Evolutionary conservation across 2,797 vertebrate genomes (phyloP).

Genomic region (Takifugu rubripes): DNA sequence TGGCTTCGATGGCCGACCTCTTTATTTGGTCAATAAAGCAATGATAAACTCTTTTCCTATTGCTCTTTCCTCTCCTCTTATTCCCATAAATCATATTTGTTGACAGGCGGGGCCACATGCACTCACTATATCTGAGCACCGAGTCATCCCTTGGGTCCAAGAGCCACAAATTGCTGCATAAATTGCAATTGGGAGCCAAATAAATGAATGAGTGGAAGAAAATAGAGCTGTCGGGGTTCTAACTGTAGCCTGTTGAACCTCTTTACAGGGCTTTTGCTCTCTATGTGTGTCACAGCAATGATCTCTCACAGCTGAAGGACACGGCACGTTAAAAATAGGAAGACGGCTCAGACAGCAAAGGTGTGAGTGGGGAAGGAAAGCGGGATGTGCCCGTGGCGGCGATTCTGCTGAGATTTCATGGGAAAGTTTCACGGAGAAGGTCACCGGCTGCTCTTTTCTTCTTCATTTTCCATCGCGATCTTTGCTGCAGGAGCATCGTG

Average conservation of each 20-base stretch:
- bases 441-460: not conserved
- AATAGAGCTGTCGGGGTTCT: slow-evolving; percentile 57
- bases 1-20: not conserved
- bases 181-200: slow-evolving; percentile 34
- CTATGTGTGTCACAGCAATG: slow-evolving; percentile 42
- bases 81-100: slow-evolving; percentile 21
- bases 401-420: slow-evolving; percentile 1
- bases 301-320: slow-evolving; percentile 32
- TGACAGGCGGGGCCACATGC: slow-evolving; percentile 17
- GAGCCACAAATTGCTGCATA: slow-evolving; percentile 22
- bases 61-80: slow-evolving; percentile 6
- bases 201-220: slow-evolving; percentile 20
- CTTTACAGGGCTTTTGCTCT: slow-evolving; percentile 33
- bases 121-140: slow-evolving; percentile 15
- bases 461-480: slow-evolving; percentile 6
- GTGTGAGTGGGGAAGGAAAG: slow-evolving; percentile 11
- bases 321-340: slow-evolving; percentile 28
- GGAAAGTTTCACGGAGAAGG: not conserved
- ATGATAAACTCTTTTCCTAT: slow-evolving; percentile 4
- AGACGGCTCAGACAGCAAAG: slow-evolving; percentile 13
- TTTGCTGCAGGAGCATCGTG: slow-evolving; percentile 39
- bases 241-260: slow-evolving; percentile 21
- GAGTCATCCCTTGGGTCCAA: slow-evolving; percentile 17
- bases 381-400: not conserved
- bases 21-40: slow-evolving; percentile 7